Base-by-base conservation (phyloP, 2,888 invertebrate species). In the Stenotaenia linearis region DNA sequence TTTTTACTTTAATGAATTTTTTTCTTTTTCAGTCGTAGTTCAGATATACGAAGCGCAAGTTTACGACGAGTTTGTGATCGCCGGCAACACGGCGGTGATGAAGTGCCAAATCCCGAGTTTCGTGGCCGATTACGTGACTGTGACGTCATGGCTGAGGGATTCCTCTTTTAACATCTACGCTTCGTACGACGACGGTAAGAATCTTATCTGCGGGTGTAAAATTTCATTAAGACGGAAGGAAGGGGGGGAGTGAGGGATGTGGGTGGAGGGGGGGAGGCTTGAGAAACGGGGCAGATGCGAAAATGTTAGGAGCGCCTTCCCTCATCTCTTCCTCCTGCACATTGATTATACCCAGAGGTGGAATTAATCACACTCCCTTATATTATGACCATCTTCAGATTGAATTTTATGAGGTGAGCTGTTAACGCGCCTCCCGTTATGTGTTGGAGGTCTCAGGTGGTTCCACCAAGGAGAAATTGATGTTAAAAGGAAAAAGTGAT, bases 31-130 rank as follows among this genome's bases (percentile, higher is more conserved):
- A 75, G 75, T 75, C 18, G 75, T 75, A 10, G 32, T 75, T 10
- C 75, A 75, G 37, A 21, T 37, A 30, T 75, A 75, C 75, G 75
- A 75, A 37, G 75, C 32, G 12, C 75, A 75, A 75, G 75, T 75
- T 15, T 75, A 75, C 32, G 75, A 75, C 25, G 61, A 61, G 15
- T 61, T 61, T 15, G 61, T 61, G 23, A 61, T 61, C 23, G 28
- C 61, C 12, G 75, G 75, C 28, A 75, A 75, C 75, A 75, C 75
- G 6, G 75, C 30, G 2, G 75, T 75, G 28, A 30, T 75, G 32
- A 25, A 30, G 10, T 75, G 75, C 32, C 75, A 75, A 25, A 75
- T 75, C 37, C 75, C 75, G 21, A 75, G 75, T 75, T 75, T 75
- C 32, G 37, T 75, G 30, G 32, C 37, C 15, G 75, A 75, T 32